Percentiles rank a stretch among this genome's conserved stretches.
phyloP scores from a whole-genome alignment of 1,140 invertebrate genomes.

The Pantala flavescens region DNA sequence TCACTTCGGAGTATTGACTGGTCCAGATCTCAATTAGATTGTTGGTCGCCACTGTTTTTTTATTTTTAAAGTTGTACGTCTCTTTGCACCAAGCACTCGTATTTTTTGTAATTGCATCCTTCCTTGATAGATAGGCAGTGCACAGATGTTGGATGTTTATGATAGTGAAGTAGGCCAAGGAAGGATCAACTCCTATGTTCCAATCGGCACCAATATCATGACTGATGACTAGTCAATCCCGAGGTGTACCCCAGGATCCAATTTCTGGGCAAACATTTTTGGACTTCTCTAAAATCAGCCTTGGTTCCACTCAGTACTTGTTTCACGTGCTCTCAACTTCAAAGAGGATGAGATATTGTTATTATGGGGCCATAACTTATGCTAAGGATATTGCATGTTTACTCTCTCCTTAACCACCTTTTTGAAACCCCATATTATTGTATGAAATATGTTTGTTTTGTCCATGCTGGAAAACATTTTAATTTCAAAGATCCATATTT shows the following conservation, averaged over 20 bases:
- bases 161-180: not conserved
- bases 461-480: not conserved
- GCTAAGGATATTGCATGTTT: not conserved
- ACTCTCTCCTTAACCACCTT: not conserved
- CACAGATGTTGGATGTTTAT: not conserved
- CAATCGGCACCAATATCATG: not conserved
- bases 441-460: not conserved
- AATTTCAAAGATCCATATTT: not conserved
- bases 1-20: not conserved
- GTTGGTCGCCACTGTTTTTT: not conserved
- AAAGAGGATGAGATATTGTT: not conserved
- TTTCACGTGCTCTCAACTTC: not conserved
- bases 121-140: not conserved
- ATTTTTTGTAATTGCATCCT: not conserved
- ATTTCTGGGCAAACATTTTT: not conserved
- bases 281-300: not conserved
- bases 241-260: not conserved
- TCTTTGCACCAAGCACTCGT: not conserved
- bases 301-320: not conserved
- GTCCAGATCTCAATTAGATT: not conserved
- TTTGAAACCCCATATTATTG: not conserved
- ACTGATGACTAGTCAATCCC: constrained; percentile 4
- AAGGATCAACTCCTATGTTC: not conserved
- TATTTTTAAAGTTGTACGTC: not conserved
- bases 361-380: not conserved